phyloP scores from a whole-genome alignment of 2,113 vertebrate species.

The Lasiurus borealis region DNA sequence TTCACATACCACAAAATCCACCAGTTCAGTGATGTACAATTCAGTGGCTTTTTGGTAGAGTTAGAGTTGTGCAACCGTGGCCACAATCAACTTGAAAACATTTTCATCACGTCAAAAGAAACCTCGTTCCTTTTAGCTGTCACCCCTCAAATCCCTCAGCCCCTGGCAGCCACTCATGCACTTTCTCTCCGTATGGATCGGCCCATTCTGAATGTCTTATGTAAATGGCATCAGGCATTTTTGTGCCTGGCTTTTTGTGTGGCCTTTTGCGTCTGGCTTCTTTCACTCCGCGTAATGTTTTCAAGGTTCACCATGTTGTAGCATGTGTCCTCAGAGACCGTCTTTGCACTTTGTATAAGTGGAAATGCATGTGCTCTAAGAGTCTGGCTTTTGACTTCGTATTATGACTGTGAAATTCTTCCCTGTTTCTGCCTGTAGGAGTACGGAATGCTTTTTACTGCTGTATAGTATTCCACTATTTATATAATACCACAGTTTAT shows the following conservation, averaged over 20 bases:
- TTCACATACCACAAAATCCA: neutral
- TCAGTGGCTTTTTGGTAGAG: neutral
- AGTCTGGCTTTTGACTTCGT: neutral
- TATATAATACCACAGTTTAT: no score
- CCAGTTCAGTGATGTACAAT: neutral
- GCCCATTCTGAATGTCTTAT: neutral
- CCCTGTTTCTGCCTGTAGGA: neutral
- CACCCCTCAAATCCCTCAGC: accelerated
- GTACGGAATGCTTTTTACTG: neutral
- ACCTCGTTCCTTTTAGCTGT: neutral
- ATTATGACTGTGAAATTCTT: neutral
- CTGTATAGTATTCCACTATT: neutral
- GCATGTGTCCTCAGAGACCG: accelerated
- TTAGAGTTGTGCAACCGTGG: neutral
- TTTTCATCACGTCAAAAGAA: neutral
- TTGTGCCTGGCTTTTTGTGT: neutral
- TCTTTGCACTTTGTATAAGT: neutral
- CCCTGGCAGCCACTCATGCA: neutral
- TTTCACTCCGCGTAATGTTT: neutral
- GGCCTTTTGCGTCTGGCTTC: neutral
- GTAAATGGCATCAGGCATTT: accelerated
- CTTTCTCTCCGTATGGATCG: neutral
- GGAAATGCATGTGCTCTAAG: neutral
- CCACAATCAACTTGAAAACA: neutral
- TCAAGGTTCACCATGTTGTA: neutral